phyloP scores from a whole-genome alignment of 2,888 invertebrate genomes.

The Monoplex corrugatus region DNA sequence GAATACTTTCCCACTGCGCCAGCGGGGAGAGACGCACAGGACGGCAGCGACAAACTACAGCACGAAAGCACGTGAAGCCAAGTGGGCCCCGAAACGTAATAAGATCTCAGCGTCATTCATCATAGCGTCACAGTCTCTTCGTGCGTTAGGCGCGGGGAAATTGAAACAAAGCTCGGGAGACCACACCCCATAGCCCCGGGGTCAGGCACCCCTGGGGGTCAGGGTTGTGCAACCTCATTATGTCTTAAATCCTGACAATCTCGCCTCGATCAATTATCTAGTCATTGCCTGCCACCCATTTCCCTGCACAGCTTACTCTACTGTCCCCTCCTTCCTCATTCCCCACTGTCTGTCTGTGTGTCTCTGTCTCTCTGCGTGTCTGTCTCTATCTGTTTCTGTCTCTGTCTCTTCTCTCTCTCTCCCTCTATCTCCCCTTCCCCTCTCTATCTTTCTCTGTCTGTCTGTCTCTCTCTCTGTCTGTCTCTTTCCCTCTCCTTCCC shows the following conservation, averaged over 20 bases:
- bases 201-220: not conserved
- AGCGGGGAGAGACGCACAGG: not conserved
- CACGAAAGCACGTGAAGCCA: not conserved
- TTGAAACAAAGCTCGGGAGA: constrained; percentile 46
- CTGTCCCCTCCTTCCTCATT: not conserved
- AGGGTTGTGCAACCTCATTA: constrained; percentile 42
- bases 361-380: not conserved
- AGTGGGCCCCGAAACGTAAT: constrained; percentile 32
- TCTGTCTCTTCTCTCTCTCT: not conserved
- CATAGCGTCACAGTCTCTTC: constrained; percentile 37
- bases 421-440: no score
- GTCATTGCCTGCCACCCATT: not conserved
- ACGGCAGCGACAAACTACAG: not conserved
- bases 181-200: not conserved
- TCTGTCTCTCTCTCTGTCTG: not conserved
- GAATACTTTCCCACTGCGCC: no score
- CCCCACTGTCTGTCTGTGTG: not conserved
- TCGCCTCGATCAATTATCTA: constrained; percentile 33
- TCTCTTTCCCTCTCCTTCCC: not conserved
- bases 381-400: not conserved
- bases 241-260: constrained; percentile 31
- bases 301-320: not conserved
- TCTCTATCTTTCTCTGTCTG: no score
- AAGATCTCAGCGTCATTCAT: constrained; percentile 36
- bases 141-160: constrained; percentile 20